A percentile compares a stretch with the other conserved stretches of the same genome.
Evolutionary conservation across 35 echinoderm and acorn worm genomes (phyloP).

Genomic region (Heliocidaris erythrogramma): DNA sequence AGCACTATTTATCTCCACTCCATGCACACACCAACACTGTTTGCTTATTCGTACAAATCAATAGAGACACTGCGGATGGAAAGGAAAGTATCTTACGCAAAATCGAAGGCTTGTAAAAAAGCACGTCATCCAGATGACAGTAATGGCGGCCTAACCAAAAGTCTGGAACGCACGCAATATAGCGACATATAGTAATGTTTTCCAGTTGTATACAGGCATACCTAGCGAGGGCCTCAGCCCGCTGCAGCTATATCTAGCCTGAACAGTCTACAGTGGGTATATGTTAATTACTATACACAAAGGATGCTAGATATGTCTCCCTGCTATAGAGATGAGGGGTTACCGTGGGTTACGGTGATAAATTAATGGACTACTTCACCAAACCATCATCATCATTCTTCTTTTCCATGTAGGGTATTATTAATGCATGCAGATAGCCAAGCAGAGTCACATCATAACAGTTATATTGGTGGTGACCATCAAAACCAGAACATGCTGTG

Average conservation of each 20-base stretch:
- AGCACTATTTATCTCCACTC: neutral
- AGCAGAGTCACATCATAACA: neutral
- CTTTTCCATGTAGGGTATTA: neutral
- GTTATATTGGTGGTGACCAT: neutral
- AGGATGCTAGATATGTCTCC: neutral
- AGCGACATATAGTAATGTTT: neutral
- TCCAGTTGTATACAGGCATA: constrained; percentile 1
- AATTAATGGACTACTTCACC: neutral
- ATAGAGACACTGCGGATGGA: neutral
- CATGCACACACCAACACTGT: neutral
- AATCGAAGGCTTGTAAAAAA: neutral
- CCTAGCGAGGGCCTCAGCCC: neutral
- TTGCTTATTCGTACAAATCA: neutral
- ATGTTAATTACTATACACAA: constrained; percentile 13
- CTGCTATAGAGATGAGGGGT: neutral
- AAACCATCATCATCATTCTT: neutral
- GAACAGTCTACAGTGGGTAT: neutral
- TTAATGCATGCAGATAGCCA: neutral
- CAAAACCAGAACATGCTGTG: neutral
- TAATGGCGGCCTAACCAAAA: neutral
- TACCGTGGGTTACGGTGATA: neutral
- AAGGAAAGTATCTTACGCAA: neutral
- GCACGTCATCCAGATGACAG: neutral
- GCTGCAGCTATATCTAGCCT: neutral
- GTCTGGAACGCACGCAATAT: neutral